A percentile compares a stretch with the other conserved stretches of the same genome.
Evolutionary conservation across 2,113 vertebrate species (phyloP).

Genomic region (Podocnemis expansa): DNA sequence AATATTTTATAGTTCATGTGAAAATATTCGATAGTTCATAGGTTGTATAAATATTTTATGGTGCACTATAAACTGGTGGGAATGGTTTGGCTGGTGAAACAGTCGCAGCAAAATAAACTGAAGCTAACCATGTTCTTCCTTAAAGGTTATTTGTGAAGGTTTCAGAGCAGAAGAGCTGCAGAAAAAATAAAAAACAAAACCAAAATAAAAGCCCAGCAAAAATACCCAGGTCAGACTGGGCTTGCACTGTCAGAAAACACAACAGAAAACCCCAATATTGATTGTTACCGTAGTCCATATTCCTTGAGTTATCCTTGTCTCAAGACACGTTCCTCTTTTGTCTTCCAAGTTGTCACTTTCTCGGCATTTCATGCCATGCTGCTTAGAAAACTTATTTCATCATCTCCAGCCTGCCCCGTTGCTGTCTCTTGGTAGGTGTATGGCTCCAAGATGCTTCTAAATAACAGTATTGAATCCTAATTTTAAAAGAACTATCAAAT

Average conservation of each 20-base stretch:
- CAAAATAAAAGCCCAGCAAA: neutral
- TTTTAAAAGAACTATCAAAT: neutral
- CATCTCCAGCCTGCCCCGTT: neutral
- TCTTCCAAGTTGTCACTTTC: neutral
- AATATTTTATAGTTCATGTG: constrained; percentile 72
- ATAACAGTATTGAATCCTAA: neutral
- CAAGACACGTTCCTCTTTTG: accelerated
- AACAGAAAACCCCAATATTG: neutral
- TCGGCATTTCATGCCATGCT: neutral
- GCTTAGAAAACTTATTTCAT: neutral
- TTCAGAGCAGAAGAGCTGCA: constrained; percentile 35
- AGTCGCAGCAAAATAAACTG: constrained; percentile 60
- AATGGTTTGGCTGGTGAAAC: constrained; percentile 62
- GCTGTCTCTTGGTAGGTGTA: neutral
- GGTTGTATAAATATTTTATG: constrained; percentile 74
- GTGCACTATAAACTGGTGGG: constrained; percentile 66
- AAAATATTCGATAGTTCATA: constrained; percentile 74
- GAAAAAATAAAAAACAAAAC: neutral
- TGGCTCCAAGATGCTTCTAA: neutral
- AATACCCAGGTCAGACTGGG: neutral
- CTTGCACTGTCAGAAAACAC: neutral
- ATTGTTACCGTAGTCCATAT: neutral
- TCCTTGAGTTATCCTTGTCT: neutral
- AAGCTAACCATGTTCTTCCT: constrained; percentile 43
- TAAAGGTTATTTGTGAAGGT: constrained; percentile 22